These are phyloP conservation scores for Thymelicus lineola DNA, from an alignment of 2,888 invertebrate species.

Conservation along the genomic window DNA sequence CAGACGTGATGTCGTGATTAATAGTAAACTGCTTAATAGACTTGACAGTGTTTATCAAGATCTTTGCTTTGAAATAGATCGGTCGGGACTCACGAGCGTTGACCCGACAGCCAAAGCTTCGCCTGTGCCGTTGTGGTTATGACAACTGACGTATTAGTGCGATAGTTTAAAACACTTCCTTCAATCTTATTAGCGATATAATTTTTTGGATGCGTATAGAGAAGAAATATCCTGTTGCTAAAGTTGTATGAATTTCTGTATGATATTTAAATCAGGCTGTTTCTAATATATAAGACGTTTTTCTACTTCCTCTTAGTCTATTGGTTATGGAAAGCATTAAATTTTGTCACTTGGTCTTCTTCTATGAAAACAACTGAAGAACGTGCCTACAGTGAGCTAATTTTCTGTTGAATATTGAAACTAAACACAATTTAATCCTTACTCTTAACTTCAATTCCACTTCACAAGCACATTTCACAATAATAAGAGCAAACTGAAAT, in stretches of 20 bases:
- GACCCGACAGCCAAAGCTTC: constrained; percentile 9
- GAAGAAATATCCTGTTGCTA: not conserved
- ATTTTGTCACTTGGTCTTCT: not conserved
- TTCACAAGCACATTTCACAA: constrained; percentile 23
- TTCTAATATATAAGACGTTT: no score
- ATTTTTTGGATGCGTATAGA: not conserved
- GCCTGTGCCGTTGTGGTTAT: constrained; percentile 7
- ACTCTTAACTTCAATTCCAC: constrained; percentile 18
- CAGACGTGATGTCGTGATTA: constrained; percentile 61
- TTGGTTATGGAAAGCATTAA: no score
- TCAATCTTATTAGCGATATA: not conserved
- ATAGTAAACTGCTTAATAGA: constrained; percentile 54
- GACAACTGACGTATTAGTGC: not conserved
- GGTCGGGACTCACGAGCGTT: constrained; percentile 6
- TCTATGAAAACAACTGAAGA: not conserved
- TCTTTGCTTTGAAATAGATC: constrained; percentile 39
- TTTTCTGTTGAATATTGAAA: not conserved
- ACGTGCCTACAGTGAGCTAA: not conserved
- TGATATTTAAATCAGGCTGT: not conserved
- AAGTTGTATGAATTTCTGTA: not conserved
- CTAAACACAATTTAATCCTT: constrained; percentile 5
- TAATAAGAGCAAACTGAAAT: constrained; percentile 33
- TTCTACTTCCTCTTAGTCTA: no score
- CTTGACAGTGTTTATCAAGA: constrained; percentile 44
- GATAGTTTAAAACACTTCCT: not conserved